Conservation (phyloP, 2,888 invertebrate genomes). For the Drosophila bunnanda region DNA sequence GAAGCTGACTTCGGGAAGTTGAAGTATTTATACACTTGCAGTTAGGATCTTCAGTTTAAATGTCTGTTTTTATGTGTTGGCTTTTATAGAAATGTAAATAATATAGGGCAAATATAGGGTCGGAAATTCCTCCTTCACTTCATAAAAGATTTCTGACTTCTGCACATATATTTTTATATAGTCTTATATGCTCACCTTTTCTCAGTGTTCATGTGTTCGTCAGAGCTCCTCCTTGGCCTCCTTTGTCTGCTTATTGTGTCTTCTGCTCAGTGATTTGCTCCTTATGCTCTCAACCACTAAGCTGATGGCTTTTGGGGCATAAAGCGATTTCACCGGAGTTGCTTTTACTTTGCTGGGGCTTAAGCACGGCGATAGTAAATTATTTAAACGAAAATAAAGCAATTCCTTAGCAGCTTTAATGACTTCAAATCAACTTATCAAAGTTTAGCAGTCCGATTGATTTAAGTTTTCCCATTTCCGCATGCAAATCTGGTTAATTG, state of each 20-base stretch:
- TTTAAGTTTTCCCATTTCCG: conserved; percentile 31
- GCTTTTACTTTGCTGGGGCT: conserved; percentile 12
- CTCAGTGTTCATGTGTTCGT: conserved; percentile 20
- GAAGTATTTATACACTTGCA: no score
- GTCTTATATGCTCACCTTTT: no score
- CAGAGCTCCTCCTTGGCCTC: conserved; percentile 14
- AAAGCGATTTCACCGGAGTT: conserved; percentile 34
- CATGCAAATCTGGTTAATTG: conserved; percentile 4
- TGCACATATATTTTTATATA: no score
- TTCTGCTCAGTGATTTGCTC: conserved; percentile 51
- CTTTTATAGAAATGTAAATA: no score
- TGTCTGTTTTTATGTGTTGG: no score
- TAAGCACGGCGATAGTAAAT: conserved; percentile 22
- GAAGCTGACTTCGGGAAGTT: no score
- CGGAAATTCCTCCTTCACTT: no score
- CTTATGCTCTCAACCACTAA: conserved; percentile 56
- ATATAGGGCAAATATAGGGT: no score
- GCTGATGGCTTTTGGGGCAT: conserved; percentile 41
- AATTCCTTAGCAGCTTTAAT: neutral
- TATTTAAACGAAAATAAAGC: conserved; percentile 18
- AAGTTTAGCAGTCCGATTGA: conserved; percentile 15
- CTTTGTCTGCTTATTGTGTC: conserved; percentile 35
- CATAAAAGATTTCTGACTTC: no score
- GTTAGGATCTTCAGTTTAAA: no score
- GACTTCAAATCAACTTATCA: conserved; percentile 13